Conservation (phyloP, 2,113 vertebrate genomes). For the Macquaria ambigua region DNA sequence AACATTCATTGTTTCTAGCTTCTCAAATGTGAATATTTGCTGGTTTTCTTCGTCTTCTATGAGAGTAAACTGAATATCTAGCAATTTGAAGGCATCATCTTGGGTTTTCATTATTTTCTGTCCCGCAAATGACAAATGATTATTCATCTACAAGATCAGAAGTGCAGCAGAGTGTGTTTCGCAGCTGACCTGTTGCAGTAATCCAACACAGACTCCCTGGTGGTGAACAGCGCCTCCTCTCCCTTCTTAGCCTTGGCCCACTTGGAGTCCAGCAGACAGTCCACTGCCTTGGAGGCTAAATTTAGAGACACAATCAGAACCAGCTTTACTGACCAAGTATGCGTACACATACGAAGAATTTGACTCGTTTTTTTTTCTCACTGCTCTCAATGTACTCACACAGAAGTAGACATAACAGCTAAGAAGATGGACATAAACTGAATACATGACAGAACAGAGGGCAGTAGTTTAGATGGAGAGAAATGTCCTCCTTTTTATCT, state of each 20-base stretch:
- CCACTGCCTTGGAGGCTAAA: slow-evolving; percentile 97
- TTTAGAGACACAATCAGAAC: slow-evolving; percentile 1
- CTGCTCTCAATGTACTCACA: too few relatives aligned
- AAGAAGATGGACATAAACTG: neutral
- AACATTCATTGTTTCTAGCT: neutral
- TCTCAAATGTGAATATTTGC: neutral
- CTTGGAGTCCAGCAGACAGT: slow-evolving; percentile 97
- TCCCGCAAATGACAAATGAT: neutral
- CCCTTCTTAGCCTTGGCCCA: slow-evolving; percentile 98
- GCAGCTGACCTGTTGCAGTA: slow-evolving; percentile 94
- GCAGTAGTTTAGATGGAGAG: neutral
- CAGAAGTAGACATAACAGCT: too few relatives aligned
- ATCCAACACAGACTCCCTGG: slow-evolving; percentile 94
- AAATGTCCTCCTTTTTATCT: too few relatives aligned
- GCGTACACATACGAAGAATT: too few relatives aligned
- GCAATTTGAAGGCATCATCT: neutral
- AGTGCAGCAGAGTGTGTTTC: neutral
- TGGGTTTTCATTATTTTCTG: neutral
- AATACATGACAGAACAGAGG: neutral
- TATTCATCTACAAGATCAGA: neutral
- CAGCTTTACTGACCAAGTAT: too few relatives aligned
- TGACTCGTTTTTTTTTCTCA: too few relatives aligned
- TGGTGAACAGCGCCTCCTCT: slow-evolving; percentile 96
- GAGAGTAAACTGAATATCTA: neutral
- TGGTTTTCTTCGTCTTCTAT: neutral